Conservation (phyloP, 64 coral and sea anemone genomes). For the Trachythela sp. region DNA sequence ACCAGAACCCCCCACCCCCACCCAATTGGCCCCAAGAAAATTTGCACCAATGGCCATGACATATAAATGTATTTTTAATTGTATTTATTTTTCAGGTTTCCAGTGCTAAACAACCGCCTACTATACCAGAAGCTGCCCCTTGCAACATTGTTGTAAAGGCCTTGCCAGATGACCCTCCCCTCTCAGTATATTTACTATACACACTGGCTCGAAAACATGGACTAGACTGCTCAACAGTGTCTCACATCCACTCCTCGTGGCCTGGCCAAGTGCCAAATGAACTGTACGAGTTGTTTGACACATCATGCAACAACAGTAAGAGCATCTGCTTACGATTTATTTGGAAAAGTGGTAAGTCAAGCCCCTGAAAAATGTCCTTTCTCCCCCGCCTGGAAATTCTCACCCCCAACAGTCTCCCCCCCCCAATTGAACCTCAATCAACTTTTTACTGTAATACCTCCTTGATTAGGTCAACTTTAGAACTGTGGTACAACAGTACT, state of each 20-base stretch:
- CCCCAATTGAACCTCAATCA: no score
- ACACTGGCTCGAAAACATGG: conserved; percentile 27
- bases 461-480: no score
- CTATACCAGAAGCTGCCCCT: neutral
- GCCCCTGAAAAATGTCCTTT: neutral
- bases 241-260: conserved; percentile 63
- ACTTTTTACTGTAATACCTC: no score
- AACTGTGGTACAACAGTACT: no score
- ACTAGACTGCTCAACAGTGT: neutral
- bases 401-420: no score
- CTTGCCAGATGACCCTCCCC: conserved; percentile 69
- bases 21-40: no score
- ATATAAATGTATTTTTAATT: neutral
- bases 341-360: conserved; percentile 87
- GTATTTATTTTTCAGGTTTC: neutral
- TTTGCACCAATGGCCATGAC: no score
- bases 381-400: no score
- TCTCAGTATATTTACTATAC: conserved; percentile 61
- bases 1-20: no score
- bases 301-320: conserved; percentile 42
- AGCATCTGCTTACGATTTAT: conserved; percentile 34
- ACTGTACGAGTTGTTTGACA: conserved; percentile 25
- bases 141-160: conserved; percentile 23
- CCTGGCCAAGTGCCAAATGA: neutral
- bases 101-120: neutral